These are phyloP conservation scores for Bruchidius siliquastri DNA, from an alignment of 2,888 invertebrate genomes.

Conservation along the genomic window DNA sequence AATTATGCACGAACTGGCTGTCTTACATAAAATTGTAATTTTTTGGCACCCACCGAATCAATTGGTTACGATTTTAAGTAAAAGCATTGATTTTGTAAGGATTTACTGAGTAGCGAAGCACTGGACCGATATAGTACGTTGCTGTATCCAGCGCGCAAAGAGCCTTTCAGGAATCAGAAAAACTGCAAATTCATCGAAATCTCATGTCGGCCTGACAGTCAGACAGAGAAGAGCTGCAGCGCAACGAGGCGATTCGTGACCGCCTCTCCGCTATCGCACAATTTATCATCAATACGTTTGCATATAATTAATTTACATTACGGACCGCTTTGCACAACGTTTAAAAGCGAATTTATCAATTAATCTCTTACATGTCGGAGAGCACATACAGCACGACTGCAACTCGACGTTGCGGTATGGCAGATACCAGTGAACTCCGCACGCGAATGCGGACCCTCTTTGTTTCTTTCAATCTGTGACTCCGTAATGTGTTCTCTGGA, in stretches of 20 bases:
- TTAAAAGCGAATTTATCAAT: slow-evolving; percentile 23
- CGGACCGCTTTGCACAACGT: slow-evolving; percentile 18
- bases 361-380: slow-evolving; percentile 19
- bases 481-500: too few species aligned
- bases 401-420: not conserved
- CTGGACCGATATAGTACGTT: too few species aligned
- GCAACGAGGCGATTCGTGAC: slow-evolving; percentile 24
- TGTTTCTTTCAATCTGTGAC: too few species aligned
- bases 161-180: not conserved
- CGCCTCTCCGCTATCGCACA: slow-evolving; percentile 21
- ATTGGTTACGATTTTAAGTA: too few species aligned
- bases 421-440: not conserved
- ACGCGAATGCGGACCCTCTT: not conserved
- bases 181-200: not conserved
- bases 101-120: too few species aligned
- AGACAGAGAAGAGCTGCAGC: not conserved
- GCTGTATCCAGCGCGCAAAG: not conserved
- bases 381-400: slow-evolving; percentile 17
- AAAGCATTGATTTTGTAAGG: too few species aligned
- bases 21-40: too few species aligned
- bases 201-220: not conserved
- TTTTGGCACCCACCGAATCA: too few species aligned
- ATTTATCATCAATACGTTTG: slow-evolving; percentile 29
- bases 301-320: slow-evolving; percentile 29
- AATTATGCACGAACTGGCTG: too few species aligned